Conservation (phyloP, 92 coral and sea anemone species). For the Pocillopora grandis region DNA sequence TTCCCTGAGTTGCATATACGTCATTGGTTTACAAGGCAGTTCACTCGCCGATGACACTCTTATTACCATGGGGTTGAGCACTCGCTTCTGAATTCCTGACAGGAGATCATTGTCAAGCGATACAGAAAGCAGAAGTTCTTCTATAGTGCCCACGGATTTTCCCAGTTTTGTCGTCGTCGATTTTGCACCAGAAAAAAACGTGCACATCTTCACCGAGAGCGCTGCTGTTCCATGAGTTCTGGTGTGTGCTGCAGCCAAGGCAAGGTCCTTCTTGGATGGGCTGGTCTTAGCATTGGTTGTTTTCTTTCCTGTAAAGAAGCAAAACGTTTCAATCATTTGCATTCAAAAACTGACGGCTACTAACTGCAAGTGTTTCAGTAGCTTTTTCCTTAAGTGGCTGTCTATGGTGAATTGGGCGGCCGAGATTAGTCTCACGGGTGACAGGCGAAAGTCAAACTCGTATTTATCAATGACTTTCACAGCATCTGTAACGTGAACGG, state of each 20-base stretch:
- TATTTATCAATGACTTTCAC: no score
- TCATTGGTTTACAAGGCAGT: constrained; percentile 84
- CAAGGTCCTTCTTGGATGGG: constrained; percentile 56
- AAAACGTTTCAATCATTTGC: not conserved
- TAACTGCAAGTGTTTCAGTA: not conserved
- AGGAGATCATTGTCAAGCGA: constrained; percentile 77
- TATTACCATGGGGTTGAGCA: constrained; percentile 92
- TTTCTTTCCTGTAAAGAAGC: constrained; percentile 32
- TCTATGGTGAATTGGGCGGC: no score
- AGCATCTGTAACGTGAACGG: no score
- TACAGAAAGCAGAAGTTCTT: constrained; percentile 80
- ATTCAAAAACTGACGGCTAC: no score
- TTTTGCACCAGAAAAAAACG: constrained; percentile 80
- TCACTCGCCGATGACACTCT: constrained; percentile 79
- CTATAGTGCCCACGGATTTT: constrained; percentile 69
- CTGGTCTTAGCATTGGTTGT: not conserved
- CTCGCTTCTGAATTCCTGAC: constrained; percentile 73
- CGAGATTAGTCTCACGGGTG: no score
- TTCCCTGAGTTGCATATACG: constrained; percentile 65
- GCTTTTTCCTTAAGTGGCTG: no score
- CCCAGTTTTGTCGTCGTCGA: constrained; percentile 66
- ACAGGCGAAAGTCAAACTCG: no score
- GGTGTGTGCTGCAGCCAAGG: constrained; percentile 63
- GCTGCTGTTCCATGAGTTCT: constrained; percentile 79
- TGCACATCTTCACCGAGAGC: constrained; percentile 66